Base-by-base conservation (phyloP, 2,113 vertebrate species). In the Cyprinus carpio region DNA sequence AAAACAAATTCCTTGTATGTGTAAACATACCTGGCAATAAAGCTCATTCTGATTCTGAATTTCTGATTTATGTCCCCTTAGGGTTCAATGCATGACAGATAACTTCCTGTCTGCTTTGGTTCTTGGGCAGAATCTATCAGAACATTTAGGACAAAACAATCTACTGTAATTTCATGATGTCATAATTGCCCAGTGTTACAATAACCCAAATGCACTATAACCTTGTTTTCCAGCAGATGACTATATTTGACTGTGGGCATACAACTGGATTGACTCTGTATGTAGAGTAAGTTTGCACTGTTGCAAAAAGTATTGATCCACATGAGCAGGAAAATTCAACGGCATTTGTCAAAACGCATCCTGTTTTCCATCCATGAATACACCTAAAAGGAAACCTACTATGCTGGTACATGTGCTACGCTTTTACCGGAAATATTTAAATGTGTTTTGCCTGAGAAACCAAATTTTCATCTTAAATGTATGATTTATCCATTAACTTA, bases 221-320 rank as follows among this genome's bases (percentile, higher is more conserved):
- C 49, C 18, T 25, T 78, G 51, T 77, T 31, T 77, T 56, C 6
- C 8, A 23, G 23, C 27, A 77, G 9, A 31, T 77, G 10, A 25
- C 12, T 60, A 18, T 5, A 60, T 79, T 40, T 72, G 69, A 72
- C 11, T 40, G 18, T 51, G 23, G 43, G 43, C 43, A 43, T 9
- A 49, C 6, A 75, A 25, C 40, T 6, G n/a, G 37, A 27, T 65
- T n/a, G 4, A 46, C 27, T 4, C 37, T 65, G 60, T 81, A 65
- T 81, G 15, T n/a, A 49, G 18, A 60, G 54, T n/a, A 81, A 29
- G 25, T 51, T 75, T 75, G 74, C 40, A 71, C 40, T 65, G n/a
- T 65, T 81, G 25, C 60, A 81, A 81, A 65, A 29, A 29, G 12
- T 43, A 81, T 65, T 29, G 79, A 81, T 81, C 78, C 15, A n/a